Percentiles rank a stretch among this genome's conserved stretches.
Conservation (phyloP, 2,113 vertebrate species). For the Scophthalmus maximus region DNA sequence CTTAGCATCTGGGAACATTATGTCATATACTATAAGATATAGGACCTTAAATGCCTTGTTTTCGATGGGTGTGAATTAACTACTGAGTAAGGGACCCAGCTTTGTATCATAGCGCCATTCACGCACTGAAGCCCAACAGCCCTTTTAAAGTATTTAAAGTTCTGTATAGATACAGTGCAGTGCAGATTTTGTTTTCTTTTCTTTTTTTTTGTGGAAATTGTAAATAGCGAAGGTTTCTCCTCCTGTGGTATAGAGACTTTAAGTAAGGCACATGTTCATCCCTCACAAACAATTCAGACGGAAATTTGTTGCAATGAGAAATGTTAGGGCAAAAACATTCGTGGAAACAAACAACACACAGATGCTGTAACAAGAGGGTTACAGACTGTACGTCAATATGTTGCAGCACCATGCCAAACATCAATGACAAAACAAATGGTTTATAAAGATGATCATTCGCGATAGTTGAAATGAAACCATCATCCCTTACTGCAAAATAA, state of each 20-base stretch:
- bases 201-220: conserved; percentile 80
- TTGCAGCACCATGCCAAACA: conserved; percentile 21
- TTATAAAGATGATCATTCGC: conserved; percentile 23
- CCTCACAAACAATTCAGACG: conserved; percentile 62
- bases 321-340: conserved; percentile 2
- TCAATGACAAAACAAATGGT: conserved; percentile 11
- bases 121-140: conserved; percentile 90
- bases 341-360: conserved; percentile 10
- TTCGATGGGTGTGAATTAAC: conserved; percentile 86
- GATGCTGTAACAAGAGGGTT: conserved; percentile 32
- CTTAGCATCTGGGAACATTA: conserved; percentile 50
- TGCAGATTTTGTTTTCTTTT: conserved; percentile 78
- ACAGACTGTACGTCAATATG: conserved; percentile 12
- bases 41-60: conserved; percentile 63
- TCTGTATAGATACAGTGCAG: conserved; percentile 82
- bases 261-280: conserved; percentile 85
- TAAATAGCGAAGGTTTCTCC: conserved; percentile 89
- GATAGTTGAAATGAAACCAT: conserved; percentile 28
- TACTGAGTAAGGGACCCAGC: conserved; percentile 92
- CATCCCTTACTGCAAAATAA: conserved; percentile 12
- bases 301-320: conserved; percentile 30
- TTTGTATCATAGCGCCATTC: conserved; percentile 84
- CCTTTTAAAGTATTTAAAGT: conserved; percentile 87
- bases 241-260: conserved; percentile 91
- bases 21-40: conserved; percentile 58